Base-by-base conservation (phyloP, 2,113 vertebrate genomes). In the Orcinus orca region DNA sequence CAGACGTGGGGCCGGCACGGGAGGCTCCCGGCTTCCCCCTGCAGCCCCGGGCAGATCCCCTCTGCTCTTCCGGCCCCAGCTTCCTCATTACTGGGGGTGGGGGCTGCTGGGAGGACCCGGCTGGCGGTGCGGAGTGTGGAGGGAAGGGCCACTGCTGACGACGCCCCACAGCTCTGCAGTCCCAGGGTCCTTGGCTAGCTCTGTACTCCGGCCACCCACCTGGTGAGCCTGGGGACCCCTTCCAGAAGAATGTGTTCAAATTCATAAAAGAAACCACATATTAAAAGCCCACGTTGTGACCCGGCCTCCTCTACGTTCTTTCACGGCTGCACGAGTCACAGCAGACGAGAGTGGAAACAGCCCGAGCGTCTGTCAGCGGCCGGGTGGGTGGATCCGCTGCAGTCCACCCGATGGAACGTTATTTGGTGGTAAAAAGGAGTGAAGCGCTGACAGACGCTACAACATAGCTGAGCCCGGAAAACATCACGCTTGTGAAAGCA, bases 351-450 rank as follows among this genome's bases (percentile, higher is more conserved):
- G 71, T 17, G 23, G 44, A 50, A 25, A 25, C 60, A 31, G 74
- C 60, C 44, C 21, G 10, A 10, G 18, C 23, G n/a, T 7, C 62
- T 1, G 0, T 5, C 21, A 15, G 5, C 0, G 6, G 15, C 3
- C 10, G 3, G 13, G n/a, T 6, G 23, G 47, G 3, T 9, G 21
- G n/a, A 3, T 9, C 21, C 53, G 3, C 65, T 8, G 6, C 0
- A 15, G 47, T 13, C 47, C 33, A 8, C 1, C 41, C 2, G 1
- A 25, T 0, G 3, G 53, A 7, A 7, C 3, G 1, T 9, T 25
- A 25, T 6, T 31, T 29, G 23, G 15, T 29, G 31, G 17, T 17
- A 6, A 2, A 38, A 14, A 21, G 25, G 60, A 23, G 5, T 0
- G 23, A 79, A 29, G 44, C 15, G 25, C 33, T 5, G 23, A 53